Base-by-base conservation (phyloP, 2,113 vertebrate species). In the Trachemys scripta region DNA sequence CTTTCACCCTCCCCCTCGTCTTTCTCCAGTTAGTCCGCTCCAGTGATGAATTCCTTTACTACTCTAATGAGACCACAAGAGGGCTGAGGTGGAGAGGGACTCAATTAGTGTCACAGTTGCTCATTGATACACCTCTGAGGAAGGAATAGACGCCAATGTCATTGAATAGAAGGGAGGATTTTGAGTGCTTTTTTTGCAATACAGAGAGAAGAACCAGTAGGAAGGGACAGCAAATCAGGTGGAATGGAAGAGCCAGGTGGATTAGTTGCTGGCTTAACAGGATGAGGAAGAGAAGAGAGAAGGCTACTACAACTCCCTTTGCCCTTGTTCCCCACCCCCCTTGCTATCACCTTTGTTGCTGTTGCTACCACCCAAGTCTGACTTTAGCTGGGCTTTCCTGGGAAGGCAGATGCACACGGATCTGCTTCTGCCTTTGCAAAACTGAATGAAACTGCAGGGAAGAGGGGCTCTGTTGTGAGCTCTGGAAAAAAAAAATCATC, bases 291-390 rank as follows among this genome's bases (percentile, higher is more conserved):
- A 57, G 31, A 84, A 50, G 53, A 54, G 53, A 92, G 82, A 69
- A 42, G 10, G 3, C 87, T 0, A 0, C 12, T 10, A 19, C 80
- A 27, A 50, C 0, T 57, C 17, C 57, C 31, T 38, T 56, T 19
- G 4, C 35, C 38, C 35, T 72, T 72, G 35, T 8, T 72, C 0
- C 35, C 79, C 24, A 5, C 8, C 6, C 5, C 27, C 83, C 11
- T 47, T 1, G 1, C 12, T 42, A 1, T 84, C 47, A 6, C 79
- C 2, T 3, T 42, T 14, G 81, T 62, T 84, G 4, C 54, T 59
- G n/a, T 35, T 87, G 53, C 22, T 83, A 19, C 5, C 31, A 51
- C 35, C 20, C 65, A 38, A 17, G 20, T 1, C 1, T 4, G 72
- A 87, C 31, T 22, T 24, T 2, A 3, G 13, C 7, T 35, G 75